Evolutionary conservation across 2,113 vertebrate species (phyloP).

Genomic region (Toxostoma redivivum): DNA sequence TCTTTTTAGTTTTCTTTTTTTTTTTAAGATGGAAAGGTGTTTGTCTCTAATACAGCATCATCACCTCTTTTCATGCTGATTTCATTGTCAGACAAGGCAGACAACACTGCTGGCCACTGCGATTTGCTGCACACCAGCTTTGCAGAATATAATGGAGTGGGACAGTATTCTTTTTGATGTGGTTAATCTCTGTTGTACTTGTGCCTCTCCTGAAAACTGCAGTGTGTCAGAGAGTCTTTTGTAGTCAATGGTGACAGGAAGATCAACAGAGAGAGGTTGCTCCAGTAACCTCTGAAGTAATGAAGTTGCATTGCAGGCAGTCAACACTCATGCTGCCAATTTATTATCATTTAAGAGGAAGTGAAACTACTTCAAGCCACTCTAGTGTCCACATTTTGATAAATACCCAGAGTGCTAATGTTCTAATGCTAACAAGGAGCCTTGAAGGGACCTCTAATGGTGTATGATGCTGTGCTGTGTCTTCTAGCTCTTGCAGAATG

Average conservation of each 20-base stretch:
- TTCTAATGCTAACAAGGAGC: background rate
- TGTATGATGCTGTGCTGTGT: background rate
- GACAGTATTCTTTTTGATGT: constrained; percentile 48
- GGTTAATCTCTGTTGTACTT: constrained; percentile 57
- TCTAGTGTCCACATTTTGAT: constrained; percentile 45
- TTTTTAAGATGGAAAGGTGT: background rate
- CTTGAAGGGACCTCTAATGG: constrained; percentile 9
- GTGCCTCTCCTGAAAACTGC: constrained; percentile 47
- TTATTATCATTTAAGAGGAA: constrained; percentile 63
- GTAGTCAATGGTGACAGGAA: constrained; percentile 52
- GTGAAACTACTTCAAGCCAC: constrained; percentile 53
- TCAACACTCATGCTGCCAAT: constrained; percentile 44
- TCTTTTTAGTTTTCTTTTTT: background rate
- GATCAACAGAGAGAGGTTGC: constrained; percentile 54
- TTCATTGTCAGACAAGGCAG: constrained; percentile 51
- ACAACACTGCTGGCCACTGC: background rate
- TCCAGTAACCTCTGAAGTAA: constrained; percentile 66
- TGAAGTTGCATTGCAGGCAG: constrained; percentile 61
- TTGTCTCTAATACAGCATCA: constrained; percentile 1
- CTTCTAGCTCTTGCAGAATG: background rate
- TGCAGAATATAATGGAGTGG: constrained; percentile 19
- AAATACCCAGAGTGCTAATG: constrained; percentile 15
- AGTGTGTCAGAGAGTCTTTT: constrained; percentile 38
- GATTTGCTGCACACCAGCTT: background rate
- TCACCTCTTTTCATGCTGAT: constrained; percentile 28